Percentiles rank a stretch among this genome's conserved stretches.
Evolutionary conservation across 2,888 invertebrate genomes (phyloP).

Genomic region (Drosophila ustulata): DNA sequence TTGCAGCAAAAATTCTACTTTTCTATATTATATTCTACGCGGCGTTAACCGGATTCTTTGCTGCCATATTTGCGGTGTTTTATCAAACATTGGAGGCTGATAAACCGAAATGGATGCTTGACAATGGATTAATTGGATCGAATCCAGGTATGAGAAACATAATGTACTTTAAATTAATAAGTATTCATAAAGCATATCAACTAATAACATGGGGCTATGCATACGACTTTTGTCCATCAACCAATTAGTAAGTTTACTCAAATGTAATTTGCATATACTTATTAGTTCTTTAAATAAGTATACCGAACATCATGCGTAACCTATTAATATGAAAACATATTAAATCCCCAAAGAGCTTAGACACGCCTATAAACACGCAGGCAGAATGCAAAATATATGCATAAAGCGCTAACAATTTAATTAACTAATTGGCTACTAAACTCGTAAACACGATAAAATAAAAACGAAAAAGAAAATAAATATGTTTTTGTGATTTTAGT

Average conservation of each 20-base stretch:
- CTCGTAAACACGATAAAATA: neutral
- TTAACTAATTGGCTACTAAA: slow-evolving; percentile 10
- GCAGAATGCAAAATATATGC: neutral
- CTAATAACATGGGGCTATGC: neutral
- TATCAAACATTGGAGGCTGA: slow-evolving; percentile 94
- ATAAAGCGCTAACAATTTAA: slow-evolving; percentile 8
- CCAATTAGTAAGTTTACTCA: neutral
- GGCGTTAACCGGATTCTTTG: slow-evolving; percentile 96
- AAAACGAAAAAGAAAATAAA: neutral
- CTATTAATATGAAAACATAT: slow-evolving; percentile 1
- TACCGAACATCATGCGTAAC: neutral
- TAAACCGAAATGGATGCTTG: slow-evolving; percentile 95
- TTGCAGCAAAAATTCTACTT: slow-evolving; percentile 96
- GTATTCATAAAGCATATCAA: neutral
- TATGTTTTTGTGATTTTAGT: neutral
- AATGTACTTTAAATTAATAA: neutral
- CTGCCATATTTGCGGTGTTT: slow-evolving; percentile 97
- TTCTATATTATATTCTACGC: slow-evolving; percentile 99
- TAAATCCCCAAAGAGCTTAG: neutral
- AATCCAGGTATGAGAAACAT: slow-evolving; percentile 92
- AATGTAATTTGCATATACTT: neutral
- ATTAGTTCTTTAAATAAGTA: neutral
- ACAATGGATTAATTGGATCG: slow-evolving; percentile 93
- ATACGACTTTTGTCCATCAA: too few relatives aligned
- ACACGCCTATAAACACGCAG: slow-evolving; percentile 8